Percentiles rank a stretch among this genome's conserved stretches.
Conservation (phyloP, 2,797 vertebrate species). For the Macropus fuliginosus region DNA sequence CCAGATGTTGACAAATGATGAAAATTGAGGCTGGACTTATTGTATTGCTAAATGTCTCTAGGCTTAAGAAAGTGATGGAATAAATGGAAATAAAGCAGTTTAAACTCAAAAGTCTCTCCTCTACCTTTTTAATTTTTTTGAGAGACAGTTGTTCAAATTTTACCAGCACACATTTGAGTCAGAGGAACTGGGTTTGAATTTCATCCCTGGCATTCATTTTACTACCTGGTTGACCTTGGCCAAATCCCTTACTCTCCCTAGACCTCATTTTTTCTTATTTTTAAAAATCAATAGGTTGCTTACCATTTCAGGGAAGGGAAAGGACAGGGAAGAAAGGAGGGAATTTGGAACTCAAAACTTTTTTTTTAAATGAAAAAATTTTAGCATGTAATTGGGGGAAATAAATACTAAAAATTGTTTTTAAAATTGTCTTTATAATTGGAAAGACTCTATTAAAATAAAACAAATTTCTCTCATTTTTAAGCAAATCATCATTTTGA, state of each 20-base stretch:
- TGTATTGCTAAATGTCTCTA: background rate
- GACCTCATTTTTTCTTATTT: background rate
- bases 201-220: background rate
- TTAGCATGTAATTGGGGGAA: background rate
- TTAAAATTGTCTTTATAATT: background rate
- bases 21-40: background rate
- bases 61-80: background rate
- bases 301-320: background rate
- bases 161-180: background rate
- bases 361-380: too few relatives aligned
- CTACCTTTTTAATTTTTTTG: background rate
- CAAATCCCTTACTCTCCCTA: background rate
- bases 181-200: background rate
- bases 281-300: background rate
- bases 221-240: background rate
- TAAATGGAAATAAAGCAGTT: background rate
- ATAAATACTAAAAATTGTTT: background rate
- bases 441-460: background rate
- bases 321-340: background rate
- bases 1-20: background rate
- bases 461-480: background rate
- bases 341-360: background rate
- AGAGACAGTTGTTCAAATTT: background rate
- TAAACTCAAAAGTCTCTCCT: too few relatives aligned
- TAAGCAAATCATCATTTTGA: background rate